Evolutionary conservation across 2,888 invertebrate genomes (phyloP).

Genomic region (Xanthorhoe designata): DNA sequence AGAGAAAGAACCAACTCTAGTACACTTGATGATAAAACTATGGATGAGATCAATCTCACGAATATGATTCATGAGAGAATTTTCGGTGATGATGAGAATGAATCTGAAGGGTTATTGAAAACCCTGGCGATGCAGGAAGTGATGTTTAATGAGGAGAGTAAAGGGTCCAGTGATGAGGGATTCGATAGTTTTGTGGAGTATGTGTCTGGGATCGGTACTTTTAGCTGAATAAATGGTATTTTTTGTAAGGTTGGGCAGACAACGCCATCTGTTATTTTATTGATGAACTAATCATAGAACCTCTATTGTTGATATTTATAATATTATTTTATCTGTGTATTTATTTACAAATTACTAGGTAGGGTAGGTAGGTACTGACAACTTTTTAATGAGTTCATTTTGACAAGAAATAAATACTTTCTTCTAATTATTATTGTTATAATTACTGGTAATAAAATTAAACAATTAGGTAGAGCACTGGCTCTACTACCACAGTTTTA

Average conservation of each 20-base stretch:
- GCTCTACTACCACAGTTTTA: too few species aligned
- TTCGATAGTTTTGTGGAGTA: slow-evolving; percentile 26
- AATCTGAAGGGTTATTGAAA: slow-evolving; percentile 65
- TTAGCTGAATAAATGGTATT: slow-evolving; percentile 7
- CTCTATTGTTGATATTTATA: background rate
- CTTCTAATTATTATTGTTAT: too few species aligned
- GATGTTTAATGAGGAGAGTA: slow-evolving; percentile 50
- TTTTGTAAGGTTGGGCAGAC: background rate
- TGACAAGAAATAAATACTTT: too few species aligned
- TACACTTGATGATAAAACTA: slow-evolving; percentile 60
- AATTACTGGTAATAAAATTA: too few species aligned
- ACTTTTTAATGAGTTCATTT: too few species aligned
- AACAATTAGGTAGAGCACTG: too few species aligned
- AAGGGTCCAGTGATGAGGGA: slow-evolving; percentile 19
- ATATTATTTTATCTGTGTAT: too few species aligned
- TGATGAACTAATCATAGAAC: background rate
- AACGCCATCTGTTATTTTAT: slow-evolving; percentile 17
- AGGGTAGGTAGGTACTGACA: too few species aligned
- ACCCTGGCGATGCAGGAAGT: slow-evolving; percentile 71
- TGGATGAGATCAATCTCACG: slow-evolving; percentile 73
- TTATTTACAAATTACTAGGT: too few species aligned
- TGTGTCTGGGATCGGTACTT: slow-evolving; percentile 16
- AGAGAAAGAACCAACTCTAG: slow-evolving; percentile 43
- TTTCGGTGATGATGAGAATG: slow-evolving; percentile 60
- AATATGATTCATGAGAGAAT: slow-evolving; percentile 74